Percentiles rank a stretch among this genome's conserved stretches.
These are phyloP conservation scores for Zaprionus africanus DNA, from an alignment of 1,140 invertebrate species.

Conservation along the genomic window DNA sequence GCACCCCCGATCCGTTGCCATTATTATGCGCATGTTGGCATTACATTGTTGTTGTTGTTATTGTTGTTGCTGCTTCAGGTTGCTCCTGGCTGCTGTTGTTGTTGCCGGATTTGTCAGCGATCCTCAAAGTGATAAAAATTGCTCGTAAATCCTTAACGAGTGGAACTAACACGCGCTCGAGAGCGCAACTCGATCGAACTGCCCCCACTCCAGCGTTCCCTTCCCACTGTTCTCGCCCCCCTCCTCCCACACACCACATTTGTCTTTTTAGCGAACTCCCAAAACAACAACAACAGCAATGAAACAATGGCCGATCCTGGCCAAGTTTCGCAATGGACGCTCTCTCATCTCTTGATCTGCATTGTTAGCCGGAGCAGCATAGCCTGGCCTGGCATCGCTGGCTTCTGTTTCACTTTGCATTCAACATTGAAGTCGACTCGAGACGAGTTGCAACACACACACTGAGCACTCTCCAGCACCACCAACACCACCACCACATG, in stretches of 20 bases:
- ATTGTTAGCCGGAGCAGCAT: slow-evolving; percentile 64
- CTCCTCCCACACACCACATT: slow-evolving; percentile 58
- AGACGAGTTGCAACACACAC: slow-evolving; percentile 45
- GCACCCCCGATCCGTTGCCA: slow-evolving; percentile 63
- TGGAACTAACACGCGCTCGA: slow-evolving; percentile 79
- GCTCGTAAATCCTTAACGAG: slow-evolving; percentile 85
- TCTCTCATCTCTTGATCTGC: slow-evolving; percentile 82
- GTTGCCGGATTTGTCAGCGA: slow-evolving; percentile 84
- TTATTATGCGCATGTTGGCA: slow-evolving; percentile 80
- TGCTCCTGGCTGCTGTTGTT: slow-evolving; percentile 57
- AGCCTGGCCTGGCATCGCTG: slow-evolving; percentile 14
- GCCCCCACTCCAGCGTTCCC: background rate
- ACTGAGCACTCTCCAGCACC: slow-evolving; percentile 49
- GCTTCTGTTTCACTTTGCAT: slow-evolving; percentile 50
- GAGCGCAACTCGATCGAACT: slow-evolving; percentile 14
- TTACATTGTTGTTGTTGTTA: slow-evolving; percentile 67
- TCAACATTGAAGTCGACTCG: slow-evolving; percentile 37
- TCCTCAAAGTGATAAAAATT: slow-evolving; percentile 84
- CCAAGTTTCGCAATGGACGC: slow-evolving; percentile 69
- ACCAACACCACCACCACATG: slow-evolving; percentile 33
- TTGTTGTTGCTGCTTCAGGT: slow-evolving; percentile 55
- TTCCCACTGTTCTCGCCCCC: background rate
- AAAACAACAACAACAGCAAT: slow-evolving; percentile 53
- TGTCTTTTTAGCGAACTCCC: slow-evolving; percentile 72
- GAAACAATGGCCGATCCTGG: slow-evolving; percentile 76